Evolutionary conservation across 2,797 vertebrate genomes (phyloP).

Genomic region (Lophotriccus pileatus): DNA sequence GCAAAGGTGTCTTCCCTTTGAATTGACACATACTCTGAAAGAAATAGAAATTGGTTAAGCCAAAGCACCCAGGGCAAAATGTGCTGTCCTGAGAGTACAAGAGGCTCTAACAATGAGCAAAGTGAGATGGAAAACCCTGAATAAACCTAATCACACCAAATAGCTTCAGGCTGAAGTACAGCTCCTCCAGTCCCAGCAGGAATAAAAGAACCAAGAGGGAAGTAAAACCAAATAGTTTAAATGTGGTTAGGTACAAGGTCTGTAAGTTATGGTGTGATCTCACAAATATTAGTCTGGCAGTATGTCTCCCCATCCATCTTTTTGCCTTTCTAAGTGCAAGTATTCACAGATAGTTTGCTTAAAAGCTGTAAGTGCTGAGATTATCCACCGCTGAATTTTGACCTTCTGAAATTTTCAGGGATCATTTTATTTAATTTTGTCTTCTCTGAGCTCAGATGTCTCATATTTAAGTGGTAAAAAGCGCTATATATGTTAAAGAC

Average conservation of each 20-base stretch:
- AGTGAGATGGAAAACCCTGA: background rate
- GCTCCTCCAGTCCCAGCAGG: background rate
- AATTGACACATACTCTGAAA: background rate
- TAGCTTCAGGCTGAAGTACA: background rate
- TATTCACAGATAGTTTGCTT: background rate
- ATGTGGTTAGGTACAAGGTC: background rate
- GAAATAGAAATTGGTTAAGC: background rate
- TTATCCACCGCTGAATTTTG: background rate
- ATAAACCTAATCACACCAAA: background rate
- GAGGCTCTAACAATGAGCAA: background rate
- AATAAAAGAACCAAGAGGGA: background rate
- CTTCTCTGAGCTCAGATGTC: background rate
- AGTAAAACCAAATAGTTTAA: background rate
- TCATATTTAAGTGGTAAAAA: background rate
- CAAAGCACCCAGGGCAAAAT: background rate
- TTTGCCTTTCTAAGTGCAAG: background rate
- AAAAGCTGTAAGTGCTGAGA: background rate
- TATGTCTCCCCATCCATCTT: background rate
- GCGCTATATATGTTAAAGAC: background rate
- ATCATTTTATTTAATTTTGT: background rate
- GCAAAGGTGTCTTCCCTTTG: background rate
- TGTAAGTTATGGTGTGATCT: background rate
- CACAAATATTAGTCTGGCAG: background rate
- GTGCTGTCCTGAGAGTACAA: background rate
- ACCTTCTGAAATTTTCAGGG: background rate